These are phyloP conservation scores for Eremophila alpestris DNA, from an alignment of 2,797 vertebrate species.

Conservation along the genomic window DNA sequence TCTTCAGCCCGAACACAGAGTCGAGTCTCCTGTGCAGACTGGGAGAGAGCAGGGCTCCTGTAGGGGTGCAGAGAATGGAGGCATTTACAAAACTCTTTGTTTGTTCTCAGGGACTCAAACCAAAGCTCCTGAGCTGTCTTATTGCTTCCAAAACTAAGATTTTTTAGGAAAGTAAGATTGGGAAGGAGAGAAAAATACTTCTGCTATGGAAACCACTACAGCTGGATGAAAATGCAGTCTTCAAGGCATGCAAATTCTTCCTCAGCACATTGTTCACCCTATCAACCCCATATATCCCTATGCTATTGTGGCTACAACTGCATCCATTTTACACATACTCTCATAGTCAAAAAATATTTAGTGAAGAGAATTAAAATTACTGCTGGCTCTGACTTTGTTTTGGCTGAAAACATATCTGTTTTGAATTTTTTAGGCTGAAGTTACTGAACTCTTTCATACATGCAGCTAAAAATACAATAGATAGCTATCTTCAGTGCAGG, in stretches of 20 bases:
- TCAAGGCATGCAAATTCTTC: neutral
- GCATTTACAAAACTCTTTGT: neutral
- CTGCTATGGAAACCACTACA: neutral
- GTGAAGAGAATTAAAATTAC: neutral
- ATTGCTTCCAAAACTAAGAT: neutral
- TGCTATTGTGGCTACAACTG: neutral
- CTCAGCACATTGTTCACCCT: neutral
- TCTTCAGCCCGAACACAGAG: neutral
- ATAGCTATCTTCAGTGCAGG: neutral
- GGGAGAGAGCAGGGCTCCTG: neutral
- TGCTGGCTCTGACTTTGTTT: slow-evolving; percentile 11
- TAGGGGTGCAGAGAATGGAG: neutral
- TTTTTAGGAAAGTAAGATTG: neutral
- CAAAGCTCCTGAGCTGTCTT: neutral
- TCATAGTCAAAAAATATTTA: neutral
- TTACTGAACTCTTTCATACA: neutral
- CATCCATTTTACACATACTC: neutral
- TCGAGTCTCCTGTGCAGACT: neutral
- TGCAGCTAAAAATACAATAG: neutral
- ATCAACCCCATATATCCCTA: neutral
- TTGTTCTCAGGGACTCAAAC: neutral
- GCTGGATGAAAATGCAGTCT: neutral
- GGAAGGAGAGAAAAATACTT: neutral
- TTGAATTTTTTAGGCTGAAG: neutral
- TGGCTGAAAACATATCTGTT: neutral